Evolutionary conservation across 2,797 vertebrate species (phyloP).

Genomic region (Holocentrus rufus): DNA sequence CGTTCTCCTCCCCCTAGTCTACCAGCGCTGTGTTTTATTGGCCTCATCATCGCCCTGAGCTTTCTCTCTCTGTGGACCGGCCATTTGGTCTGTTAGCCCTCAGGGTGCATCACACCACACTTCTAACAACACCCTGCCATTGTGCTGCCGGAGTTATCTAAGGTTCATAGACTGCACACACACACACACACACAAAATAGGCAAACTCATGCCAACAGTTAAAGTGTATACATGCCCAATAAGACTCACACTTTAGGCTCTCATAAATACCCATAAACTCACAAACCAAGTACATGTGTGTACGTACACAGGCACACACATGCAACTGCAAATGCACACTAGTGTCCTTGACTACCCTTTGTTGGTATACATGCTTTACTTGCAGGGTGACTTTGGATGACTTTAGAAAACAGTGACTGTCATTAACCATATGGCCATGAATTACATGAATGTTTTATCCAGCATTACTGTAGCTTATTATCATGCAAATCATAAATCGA

Average conservation of each 20-base stretch:
- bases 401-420: constrained; percentile 50
- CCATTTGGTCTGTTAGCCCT: constrained; percentile 66
- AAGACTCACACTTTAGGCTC: not conserved
- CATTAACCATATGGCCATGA: constrained; percentile 58
- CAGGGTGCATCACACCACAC: constrained; percentile 54
- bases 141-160: constrained; percentile 65
- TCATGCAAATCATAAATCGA: constrained; percentile 45
- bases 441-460: constrained; percentile 35
- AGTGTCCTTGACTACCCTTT: constrained; percentile 32
- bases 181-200: not conserved
- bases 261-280: constrained; percentile 6
- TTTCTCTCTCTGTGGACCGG: constrained; percentile 55
- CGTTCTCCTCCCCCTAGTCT: constrained; percentile 43
- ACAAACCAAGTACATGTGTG: not conserved
- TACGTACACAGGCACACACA: not conserved
- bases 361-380: constrained; percentile 18
- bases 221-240: too few relatives aligned
- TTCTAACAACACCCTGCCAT: constrained; percentile 56
- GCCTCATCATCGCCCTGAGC: constrained; percentile 57
- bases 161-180: constrained; percentile 45
- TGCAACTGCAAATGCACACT: constrained; percentile 3
- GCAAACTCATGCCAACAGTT: not conserved
- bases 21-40: constrained; percentile 71
- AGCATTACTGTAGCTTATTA: constrained; percentile 15
- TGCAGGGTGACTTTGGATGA: constrained; percentile 58